phyloP scores from a whole-genome alignment of 2,888 invertebrate species.

The Ormyrus rosae region DNA sequence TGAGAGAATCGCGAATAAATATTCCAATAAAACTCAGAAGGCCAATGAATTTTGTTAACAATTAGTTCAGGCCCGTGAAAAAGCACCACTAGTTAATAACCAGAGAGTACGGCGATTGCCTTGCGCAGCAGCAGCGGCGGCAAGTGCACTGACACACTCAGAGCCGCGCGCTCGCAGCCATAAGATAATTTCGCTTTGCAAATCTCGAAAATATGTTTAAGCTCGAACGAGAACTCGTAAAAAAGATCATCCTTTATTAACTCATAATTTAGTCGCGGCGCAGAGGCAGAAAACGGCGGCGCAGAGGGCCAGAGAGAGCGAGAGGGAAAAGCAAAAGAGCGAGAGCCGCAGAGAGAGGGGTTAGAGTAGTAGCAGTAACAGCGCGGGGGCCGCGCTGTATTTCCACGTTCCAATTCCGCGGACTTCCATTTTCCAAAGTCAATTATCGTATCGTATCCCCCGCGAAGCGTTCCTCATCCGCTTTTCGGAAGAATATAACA shows the following conservation, averaged over 20 bases:
- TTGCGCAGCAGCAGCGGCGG: too few relatives aligned
- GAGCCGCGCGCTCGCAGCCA: constrained; percentile 11
- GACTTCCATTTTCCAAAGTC: constrained; percentile 56
- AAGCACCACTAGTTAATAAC: constrained; percentile 7
- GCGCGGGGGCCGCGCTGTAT: constrained; percentile 24
- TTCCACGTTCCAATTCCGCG: constrained; percentile 54
- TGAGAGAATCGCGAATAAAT: too few relatives aligned
- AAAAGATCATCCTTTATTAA: constrained; percentile 55
- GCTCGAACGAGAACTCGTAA: constrained; percentile 49
- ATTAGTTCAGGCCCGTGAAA: too few relatives aligned
- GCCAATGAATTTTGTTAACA: too few relatives aligned
- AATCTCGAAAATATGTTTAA: constrained; percentile 51
- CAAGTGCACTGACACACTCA: constrained; percentile 7
- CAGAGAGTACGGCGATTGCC: constrained; percentile 26
- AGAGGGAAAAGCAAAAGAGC: constrained; percentile 1
- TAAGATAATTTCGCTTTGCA: constrained; percentile 52
- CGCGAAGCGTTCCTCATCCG: constrained; percentile 53
- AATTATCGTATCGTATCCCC: constrained; percentile 57
- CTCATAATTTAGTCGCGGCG: constrained; percentile 45
- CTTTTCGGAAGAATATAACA: constrained; percentile 58
- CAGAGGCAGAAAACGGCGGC: not conserved
- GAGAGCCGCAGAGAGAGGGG: not conserved
- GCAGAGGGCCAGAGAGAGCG: constrained; percentile 17
- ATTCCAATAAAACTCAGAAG: too few relatives aligned
- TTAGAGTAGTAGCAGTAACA: constrained; percentile 8